Percentiles rank a stretch among this genome's conserved stretches.
phyloP scores from a whole-genome alignment of 2,888 invertebrate genomes.

The Salpingus planirostris region DNA sequence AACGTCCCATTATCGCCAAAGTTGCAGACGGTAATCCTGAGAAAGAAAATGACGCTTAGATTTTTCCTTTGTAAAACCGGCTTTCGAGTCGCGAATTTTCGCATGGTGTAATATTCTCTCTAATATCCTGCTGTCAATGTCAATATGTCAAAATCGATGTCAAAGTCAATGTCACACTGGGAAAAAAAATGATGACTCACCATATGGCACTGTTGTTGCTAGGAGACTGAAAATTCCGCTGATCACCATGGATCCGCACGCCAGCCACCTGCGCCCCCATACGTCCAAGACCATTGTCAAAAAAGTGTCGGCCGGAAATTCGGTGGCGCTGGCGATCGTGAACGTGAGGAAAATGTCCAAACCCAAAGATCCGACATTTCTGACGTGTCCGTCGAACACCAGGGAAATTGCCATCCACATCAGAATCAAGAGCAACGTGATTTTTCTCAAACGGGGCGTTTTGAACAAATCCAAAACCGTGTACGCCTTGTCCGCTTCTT shows the following conservation, averaged over 20 bases:
- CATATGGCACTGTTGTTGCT: conserved; percentile 65
- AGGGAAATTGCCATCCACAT: conserved; percentile 88
- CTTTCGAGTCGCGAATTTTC: background rate
- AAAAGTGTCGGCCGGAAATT: conserved; percentile 76
- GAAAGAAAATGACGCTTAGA: conserved; percentile 12
- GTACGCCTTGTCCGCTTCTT: conserved; percentile 59
- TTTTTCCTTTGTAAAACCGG: background rate
- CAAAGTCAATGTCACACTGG: no score
- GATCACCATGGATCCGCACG: conserved; percentile 71
- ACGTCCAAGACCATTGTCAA: conserved; percentile 67
- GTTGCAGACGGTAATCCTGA: conserved; percentile 65
- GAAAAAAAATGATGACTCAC: no score
- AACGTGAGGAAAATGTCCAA: conserved; percentile 78
- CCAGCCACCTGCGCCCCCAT: conserved; percentile 79
- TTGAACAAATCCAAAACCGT: conserved; percentile 74
- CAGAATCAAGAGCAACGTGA: conserved; percentile 67
- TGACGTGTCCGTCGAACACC: conserved; percentile 81
- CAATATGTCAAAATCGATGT: no score
- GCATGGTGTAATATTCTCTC: no score
- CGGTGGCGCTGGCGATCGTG: conserved; percentile 74
- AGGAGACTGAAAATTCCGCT: conserved; percentile 74
- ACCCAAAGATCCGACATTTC: conserved; percentile 77
- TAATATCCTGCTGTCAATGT: no score
- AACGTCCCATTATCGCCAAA: conserved; percentile 72
- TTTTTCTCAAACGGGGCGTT: conserved; percentile 66